phyloP scores from a whole-genome alignment of 2,113 vertebrate genomes.

The Dendrocopos noguchii region DNA sequence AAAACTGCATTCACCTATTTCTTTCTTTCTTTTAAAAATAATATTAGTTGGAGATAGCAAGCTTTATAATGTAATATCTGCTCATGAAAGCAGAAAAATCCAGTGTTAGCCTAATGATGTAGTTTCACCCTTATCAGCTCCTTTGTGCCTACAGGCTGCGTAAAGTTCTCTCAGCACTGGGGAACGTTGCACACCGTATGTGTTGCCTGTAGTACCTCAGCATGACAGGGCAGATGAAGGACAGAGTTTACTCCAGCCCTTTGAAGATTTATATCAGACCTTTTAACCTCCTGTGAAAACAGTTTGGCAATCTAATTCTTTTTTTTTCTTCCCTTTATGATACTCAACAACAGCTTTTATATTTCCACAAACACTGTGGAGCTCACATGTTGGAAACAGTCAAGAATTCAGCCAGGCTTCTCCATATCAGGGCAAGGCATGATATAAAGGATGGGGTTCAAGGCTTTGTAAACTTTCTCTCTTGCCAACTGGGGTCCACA shows the following conservation, averaged over 20 bases:
- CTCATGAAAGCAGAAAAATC: not conserved
- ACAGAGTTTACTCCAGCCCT: not conserved
- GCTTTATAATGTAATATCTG: not conserved
- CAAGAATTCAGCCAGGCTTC: constrained; percentile 7
- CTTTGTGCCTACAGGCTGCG: not conserved
- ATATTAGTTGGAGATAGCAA: not conserved
- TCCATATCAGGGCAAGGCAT: not conserved
- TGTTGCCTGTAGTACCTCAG: not conserved
- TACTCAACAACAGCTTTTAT: constrained; percentile 43
- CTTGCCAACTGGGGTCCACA: not conserved
- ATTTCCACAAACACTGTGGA: not conserved
- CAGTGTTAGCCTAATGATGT: not conserved
- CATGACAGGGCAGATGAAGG: constrained; percentile 14
- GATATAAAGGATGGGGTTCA: not conserved
- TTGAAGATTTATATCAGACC: constrained; percentile 51
- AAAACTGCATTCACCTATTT: not conserved
- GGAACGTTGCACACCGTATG: not conserved
- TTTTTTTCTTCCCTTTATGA: not conserved
- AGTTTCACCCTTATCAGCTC: not conserved
- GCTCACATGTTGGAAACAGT: not conserved
- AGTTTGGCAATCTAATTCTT: constrained; percentile 48
- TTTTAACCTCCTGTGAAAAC: constrained; percentile 45
- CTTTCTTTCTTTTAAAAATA: not conserved
- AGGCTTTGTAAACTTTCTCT: not conserved
- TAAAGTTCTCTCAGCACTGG: not conserved